Percentiles rank a stretch among this genome's conserved stretches.
These are phyloP conservation scores for Adineta ricciae DNA, from an alignment of 2,888 invertebrate species.

Conservation along the genomic window DNA sequence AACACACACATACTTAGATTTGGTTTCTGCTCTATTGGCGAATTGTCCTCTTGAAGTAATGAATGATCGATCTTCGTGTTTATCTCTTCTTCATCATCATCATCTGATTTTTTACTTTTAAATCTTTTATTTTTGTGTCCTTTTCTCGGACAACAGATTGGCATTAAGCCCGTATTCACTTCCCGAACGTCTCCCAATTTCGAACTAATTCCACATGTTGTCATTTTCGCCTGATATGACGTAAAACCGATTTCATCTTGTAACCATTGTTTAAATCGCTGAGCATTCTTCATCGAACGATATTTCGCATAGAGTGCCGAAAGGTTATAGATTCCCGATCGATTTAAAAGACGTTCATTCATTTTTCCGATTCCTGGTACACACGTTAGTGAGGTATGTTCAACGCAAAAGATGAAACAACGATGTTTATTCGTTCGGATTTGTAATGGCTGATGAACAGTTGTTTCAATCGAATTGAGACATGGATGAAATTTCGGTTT, in stretches of 20 bases:
- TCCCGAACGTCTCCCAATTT: neutral
- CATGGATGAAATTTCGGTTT: neutral
- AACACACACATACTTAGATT: too few relatives aligned
- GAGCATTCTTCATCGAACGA: neutral
- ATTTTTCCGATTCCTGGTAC: slow-evolving; percentile 4
- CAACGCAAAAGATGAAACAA: slow-evolving; percentile 1
- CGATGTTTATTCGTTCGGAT: slow-evolving; percentile 16
- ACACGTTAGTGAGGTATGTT: slow-evolving; percentile 21
- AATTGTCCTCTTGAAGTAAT: too few relatives aligned
- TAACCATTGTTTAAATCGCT: neutral
- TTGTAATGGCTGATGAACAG: neutral
- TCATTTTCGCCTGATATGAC: neutral
- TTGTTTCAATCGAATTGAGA: neutral
- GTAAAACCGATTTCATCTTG: neutral
- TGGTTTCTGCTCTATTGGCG: too few relatives aligned
- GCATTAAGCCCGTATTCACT: neutral
- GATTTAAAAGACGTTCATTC: neutral
- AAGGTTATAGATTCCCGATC: neutral
- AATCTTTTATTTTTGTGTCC: neutral
- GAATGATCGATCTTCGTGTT: too few relatives aligned
- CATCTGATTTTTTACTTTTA: neutral
- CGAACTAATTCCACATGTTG: neutral
- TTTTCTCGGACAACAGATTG: neutral
- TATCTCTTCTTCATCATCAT: neutral
- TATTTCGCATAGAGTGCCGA: neutral